These are phyloP conservation scores for Phrynocephalus versicolor DNA, from an alignment of 2,113 vertebrate species.

Conservation along the genomic window DNA sequence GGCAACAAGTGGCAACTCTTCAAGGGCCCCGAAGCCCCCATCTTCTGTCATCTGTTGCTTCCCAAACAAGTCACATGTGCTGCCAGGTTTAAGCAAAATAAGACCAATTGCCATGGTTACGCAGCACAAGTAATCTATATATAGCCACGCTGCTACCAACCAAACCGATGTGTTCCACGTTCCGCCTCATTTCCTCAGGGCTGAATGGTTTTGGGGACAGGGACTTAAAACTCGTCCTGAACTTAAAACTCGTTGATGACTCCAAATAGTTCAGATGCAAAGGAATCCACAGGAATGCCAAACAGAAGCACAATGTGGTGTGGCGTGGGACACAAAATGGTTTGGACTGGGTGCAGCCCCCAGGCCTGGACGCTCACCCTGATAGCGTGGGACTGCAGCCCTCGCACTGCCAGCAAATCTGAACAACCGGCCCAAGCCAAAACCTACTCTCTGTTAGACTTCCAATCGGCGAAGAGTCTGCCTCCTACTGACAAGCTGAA, in stretches of 20 bases:
- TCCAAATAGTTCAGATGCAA: background rate
- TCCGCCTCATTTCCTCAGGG: background rate
- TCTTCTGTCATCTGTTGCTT: constrained; percentile 43
- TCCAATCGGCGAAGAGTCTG: no score
- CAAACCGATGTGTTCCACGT: background rate
- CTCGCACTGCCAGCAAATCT: no score
- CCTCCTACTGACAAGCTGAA: no score
- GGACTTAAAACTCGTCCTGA: no score
- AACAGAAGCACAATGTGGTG: background rate
- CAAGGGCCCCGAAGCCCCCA: constrained; percentile 11
- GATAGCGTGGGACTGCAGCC: no score
- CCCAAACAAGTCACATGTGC: constrained; percentile 46
- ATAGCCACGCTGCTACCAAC: constrained; percentile 13
- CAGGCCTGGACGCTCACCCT: background rate
- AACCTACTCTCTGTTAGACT: no score
- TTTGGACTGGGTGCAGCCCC: background rate
- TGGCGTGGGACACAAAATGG: background rate
- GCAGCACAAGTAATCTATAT: constrained; percentile 43
- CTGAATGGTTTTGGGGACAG: background rate
- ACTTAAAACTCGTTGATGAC: background rate
- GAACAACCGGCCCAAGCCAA: no score
- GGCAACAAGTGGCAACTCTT: constrained; percentile 10
- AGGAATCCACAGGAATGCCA: background rate
- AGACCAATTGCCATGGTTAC: constrained; percentile 62
- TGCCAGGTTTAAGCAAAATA: constrained; percentile 60